Evolutionary conservation across 2,113 vertebrate genomes (phyloP), one percentile per base, ranked within the genome.

Genomic region (Petroica traversi): DNA sequence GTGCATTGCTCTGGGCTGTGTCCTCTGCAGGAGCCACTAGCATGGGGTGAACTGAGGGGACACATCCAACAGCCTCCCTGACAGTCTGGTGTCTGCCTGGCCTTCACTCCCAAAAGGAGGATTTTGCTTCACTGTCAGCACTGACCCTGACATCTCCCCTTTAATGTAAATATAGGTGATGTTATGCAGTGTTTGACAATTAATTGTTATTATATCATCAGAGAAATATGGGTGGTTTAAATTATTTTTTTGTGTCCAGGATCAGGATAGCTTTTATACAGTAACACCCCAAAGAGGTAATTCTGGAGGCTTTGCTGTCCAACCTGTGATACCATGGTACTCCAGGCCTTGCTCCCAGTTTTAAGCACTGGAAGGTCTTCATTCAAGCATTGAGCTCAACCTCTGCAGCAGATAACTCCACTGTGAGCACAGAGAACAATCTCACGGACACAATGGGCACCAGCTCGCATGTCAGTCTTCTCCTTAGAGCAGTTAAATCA

Each of bases 371-470:
- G 31, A 43, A 72, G 52, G 26, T 16, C 11, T 1, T 41, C 29
- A 13, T 29, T 36, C 8, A 29, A 8, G 3, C 52, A 24, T 15
- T 13, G 34, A 89, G 19, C 40, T 48, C 45, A 48, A 2, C 3
- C 25, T 57, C 62, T 73, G 45, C 36, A 72, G 69, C 51, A 51
- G 0, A 0, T 3, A 48, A 61, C 19, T 52, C 22, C 58, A 25
- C 62, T 43, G 25, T 2, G 8, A 69, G 46, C 57, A 40, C 40
- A 40, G 45, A 6, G 9, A 28, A 19, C 43, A 61, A 6, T 5
- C 41, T 7, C 1, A 0, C 58, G 49, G 28, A 45, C 8, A 4
- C 0, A 0, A 22, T 1, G 25, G 43, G 38, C 5, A 51, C 38
- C 33, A 26, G 8, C 16, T 91, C 29, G n/a, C 0, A 0, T 2